Conservation (phyloP, 1,140 invertebrate genomes). For the Drosophila takahashii region DNA sequence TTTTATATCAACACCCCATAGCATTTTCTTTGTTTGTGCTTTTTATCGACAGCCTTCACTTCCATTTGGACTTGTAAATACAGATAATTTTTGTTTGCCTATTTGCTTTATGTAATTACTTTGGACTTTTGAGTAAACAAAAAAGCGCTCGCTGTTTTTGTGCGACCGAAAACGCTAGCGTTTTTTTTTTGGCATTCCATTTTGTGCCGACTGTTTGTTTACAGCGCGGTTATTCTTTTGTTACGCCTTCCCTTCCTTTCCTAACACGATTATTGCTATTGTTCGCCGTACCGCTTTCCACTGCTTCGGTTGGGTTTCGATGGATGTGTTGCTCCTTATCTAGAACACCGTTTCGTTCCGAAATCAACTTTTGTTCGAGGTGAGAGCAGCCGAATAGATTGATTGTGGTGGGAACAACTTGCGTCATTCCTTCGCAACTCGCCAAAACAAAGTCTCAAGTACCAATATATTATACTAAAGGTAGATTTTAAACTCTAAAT, state of each 20-base stretch:
- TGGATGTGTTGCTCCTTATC: slow-evolving; percentile 29
- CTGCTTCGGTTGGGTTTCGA: slow-evolving; percentile 19
- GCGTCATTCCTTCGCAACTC: slow-evolving; percentile 22
- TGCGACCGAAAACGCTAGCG: slow-evolving; percentile 7
- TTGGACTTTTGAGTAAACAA: slow-evolving; percentile 35
- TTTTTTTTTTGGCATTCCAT: slow-evolving; percentile 38
- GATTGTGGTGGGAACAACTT: slow-evolving; percentile 16
- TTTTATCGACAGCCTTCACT: slow-evolving; percentile 37
- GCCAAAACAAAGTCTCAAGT: background rate
- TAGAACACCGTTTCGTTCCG: slow-evolving; percentile 14
- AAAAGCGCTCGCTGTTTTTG: slow-evolving; percentile 9
- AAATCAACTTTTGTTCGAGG: slow-evolving; percentile 19
- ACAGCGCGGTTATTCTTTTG: slow-evolving; percentile 26
- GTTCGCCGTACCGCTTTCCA: slow-evolving; percentile 12
- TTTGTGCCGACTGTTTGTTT: slow-evolving; percentile 37
- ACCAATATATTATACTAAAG: background rate
- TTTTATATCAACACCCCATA: slow-evolving; percentile 4
- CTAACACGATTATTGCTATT: slow-evolving; percentile 41
- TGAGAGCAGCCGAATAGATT: slow-evolving; percentile 8
- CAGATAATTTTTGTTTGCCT: background rate
- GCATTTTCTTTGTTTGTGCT: background rate
- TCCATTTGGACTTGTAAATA: slow-evolving; percentile 31
- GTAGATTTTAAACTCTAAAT: too few relatives aligned
- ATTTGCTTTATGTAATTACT: slow-evolving; percentile 25
- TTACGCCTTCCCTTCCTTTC: slow-evolving; percentile 22